A percentile compares a stretch with the other conserved stretches of the same genome.
phyloP scores from a whole-genome alignment of 2,113 vertebrate genomes.

The Solea senegalensis region DNA sequence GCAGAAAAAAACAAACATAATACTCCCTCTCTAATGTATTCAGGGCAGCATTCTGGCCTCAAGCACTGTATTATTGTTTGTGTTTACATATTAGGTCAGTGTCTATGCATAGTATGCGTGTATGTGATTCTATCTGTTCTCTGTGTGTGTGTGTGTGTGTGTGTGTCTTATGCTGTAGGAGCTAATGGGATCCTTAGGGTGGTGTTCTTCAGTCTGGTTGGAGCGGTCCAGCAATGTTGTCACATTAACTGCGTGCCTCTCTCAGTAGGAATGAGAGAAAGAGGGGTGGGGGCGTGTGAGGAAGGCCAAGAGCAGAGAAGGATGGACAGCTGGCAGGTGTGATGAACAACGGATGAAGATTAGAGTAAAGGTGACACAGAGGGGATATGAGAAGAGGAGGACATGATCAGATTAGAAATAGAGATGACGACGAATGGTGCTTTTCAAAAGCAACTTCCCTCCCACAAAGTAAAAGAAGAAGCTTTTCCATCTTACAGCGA shows the following conservation, averaged over 20 bases:
- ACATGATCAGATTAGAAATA: not conserved
- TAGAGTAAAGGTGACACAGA: constrained; percentile 1
- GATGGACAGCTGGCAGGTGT: constrained; percentile 32
- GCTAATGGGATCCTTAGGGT: constrained; percentile 63
- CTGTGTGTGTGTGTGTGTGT: constrained; percentile 16
- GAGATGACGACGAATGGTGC: not conserved
- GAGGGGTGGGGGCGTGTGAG: not conserved
- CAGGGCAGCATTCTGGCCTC: not conserved
- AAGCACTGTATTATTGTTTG: constrained; percentile 1
- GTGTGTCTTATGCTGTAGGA: constrained; percentile 10
- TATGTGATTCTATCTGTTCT: not conserved
- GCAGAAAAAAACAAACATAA: not conserved
- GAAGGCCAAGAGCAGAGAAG: constrained; percentile 1
- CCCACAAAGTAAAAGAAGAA: not conserved
- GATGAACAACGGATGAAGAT: constrained; percentile 22
- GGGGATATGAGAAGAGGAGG: not conserved
- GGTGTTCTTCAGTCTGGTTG: constrained; percentile 27
- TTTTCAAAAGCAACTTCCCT: not conserved
- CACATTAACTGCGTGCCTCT: constrained; percentile 37
- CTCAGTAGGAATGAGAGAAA: not conserved
- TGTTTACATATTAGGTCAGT: not conserved
- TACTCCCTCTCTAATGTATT: not conserved
- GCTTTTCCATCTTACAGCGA: not conserved
- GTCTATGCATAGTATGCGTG: not conserved
- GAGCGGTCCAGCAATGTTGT: constrained; percentile 34